These are phyloP conservation scores for Trachurus trachurus DNA, from an alignment of 2,797 vertebrate genomes.

Conservation along the genomic window DNA sequence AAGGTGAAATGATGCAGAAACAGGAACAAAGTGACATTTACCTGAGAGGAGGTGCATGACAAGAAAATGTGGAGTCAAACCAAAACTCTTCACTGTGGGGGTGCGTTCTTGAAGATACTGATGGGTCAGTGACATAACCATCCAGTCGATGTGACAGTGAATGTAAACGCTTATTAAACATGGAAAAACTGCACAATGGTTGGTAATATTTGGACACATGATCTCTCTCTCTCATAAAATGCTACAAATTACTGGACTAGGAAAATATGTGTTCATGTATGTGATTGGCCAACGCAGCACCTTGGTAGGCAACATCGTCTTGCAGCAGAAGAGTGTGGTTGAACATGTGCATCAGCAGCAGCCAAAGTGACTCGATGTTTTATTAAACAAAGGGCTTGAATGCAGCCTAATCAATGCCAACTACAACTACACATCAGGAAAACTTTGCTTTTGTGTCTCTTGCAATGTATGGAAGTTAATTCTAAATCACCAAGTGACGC, in stretches of 20 bases:
- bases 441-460: no score
- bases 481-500: no score
- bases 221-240: neutral
- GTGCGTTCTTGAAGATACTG: no score
- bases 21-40: neutral
- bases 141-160: neutral
- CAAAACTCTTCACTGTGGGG: neutral
- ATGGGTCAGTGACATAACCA: neutral
- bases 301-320: no score
- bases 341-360: neutral
- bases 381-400: no score
- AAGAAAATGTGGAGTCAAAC: neutral
- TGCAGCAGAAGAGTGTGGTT: no score
- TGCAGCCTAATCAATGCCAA: no score
- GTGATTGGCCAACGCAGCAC: neutral
- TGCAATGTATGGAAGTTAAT: no score
- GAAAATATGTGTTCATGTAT: neutral
- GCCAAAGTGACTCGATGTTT: neutral
- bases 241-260: neutral
- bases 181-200: neutral
- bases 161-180: neutral
- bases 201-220: neutral
- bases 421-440: no score
- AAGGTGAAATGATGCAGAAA: no score
- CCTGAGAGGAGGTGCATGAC: neutral